A percentile compares a stretch with the other conserved stretches of the same genome.
phyloP scores from a whole-genome alignment of 2,113 vertebrate species.

The Vulpes ferrilata region DNA sequence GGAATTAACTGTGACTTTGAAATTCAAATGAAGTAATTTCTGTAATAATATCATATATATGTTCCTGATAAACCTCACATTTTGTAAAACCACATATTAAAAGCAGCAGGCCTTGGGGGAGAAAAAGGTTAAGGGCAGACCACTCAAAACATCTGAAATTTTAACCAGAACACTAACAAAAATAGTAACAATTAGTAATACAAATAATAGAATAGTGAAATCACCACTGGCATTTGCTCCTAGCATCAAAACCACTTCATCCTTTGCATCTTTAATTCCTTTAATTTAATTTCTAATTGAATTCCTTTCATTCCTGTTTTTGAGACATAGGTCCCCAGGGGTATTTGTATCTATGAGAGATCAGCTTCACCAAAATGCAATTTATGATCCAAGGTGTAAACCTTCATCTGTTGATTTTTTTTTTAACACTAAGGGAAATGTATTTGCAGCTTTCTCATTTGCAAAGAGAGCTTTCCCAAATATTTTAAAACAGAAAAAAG shows the following conservation, averaged over 20 bases:
- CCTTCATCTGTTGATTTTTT: not conserved
- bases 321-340: not conserved
- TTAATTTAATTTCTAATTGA: not conserved
- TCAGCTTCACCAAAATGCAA: not conserved
- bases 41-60: not conserved
- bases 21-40: conserved; percentile 26
- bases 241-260: not conserved
- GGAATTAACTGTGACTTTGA: not conserved
- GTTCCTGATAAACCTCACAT: conserved; percentile 29
- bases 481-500: not conserved
- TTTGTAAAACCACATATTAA: not conserved
- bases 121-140: not conserved
- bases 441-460: not conserved
- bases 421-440: not conserved
- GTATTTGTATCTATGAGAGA: not conserved
- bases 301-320: not conserved
- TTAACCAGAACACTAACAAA: conserved; percentile 17
- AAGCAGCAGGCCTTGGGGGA: not conserved
- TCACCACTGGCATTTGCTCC: not conserved
- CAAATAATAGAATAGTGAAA: not conserved
- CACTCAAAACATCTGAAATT: not conserved
- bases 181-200: conserved; percentile 5
- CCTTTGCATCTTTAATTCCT: not conserved
- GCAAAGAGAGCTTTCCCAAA: not conserved
- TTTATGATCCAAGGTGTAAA: not conserved